Evolutionary conservation across 2,888 invertebrate genomes (phyloP).

Genomic region (Oithona nana): DNA sequence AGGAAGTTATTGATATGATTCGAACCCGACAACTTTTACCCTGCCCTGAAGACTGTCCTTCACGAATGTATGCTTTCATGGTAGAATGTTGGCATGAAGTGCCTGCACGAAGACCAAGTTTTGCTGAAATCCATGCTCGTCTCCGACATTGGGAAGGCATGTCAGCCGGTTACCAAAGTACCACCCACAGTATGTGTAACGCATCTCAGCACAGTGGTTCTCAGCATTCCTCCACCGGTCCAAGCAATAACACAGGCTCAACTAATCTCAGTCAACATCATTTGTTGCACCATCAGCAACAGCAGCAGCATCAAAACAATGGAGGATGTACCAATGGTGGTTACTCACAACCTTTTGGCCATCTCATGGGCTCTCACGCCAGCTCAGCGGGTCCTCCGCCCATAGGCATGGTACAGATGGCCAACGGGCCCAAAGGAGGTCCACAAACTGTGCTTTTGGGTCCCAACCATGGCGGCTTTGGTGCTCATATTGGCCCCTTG

Average conservation of each 20-base stretch:
- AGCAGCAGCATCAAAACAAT: background rate
- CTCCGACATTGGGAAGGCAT: slow-evolving; percentile 43
- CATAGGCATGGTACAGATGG: slow-evolving; percentile 13
- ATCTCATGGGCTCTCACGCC: background rate
- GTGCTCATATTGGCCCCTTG: background rate
- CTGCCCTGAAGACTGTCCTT: slow-evolving; percentile 78
- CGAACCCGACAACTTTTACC: slow-evolving; percentile 77
- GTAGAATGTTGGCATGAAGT: slow-evolving; percentile 96
- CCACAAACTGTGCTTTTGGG: background rate
- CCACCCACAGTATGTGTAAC: slow-evolving; percentile 21
- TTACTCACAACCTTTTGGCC: slow-evolving; percentile 3
- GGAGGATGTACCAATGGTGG: background rate
- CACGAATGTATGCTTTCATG: slow-evolving; percentile 82
- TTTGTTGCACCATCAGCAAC: background rate
- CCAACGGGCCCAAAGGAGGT: slow-evolving; percentile 3
- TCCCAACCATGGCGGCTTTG: background rate
- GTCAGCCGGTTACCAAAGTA: slow-evolving; percentile 11
- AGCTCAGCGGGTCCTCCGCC: background rate
- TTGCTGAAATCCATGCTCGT: slow-evolving; percentile 49
- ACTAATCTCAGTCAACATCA: slow-evolving; percentile 26
- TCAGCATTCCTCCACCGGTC: slow-evolving; percentile 31
- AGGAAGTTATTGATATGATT: slow-evolving; percentile 93
- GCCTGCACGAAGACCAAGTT: slow-evolving; percentile 72
- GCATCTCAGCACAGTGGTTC: slow-evolving; percentile 24
- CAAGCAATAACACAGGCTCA: slow-evolving; percentile 34